Evolutionary conservation across 2,113 vertebrate species (phyloP).

Genomic region (Anarhynchus alexandrinus): DNA sequence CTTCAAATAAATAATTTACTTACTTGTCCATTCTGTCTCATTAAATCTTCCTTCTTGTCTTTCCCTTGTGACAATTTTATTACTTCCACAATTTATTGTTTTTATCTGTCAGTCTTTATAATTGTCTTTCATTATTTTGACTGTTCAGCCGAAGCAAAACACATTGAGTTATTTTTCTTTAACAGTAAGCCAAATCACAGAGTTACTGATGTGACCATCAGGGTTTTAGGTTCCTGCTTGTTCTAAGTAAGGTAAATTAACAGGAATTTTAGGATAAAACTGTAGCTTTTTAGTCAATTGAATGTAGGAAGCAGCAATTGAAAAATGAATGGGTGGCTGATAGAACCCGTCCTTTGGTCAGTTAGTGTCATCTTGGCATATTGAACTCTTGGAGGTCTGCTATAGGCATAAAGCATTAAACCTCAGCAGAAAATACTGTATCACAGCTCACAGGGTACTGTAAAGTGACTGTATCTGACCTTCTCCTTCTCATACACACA

Average conservation of each 20-base stretch:
- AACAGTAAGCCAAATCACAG: background rate
- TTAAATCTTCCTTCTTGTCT: conserved; percentile 41
- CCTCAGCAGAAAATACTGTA: background rate
- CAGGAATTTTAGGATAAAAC: background rate
- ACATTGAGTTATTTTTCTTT: background rate
- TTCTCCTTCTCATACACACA: background rate
- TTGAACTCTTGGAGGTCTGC: background rate
- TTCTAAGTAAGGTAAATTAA: background rate
- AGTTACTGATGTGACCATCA: background rate
- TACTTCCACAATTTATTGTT: conserved; percentile 8
- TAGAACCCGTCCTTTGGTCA: background rate
- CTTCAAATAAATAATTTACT: conserved; percentile 63
- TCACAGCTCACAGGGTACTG: background rate
- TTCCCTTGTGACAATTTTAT: conserved; percentile 27
- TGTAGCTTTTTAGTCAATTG: background rate
- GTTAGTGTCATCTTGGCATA: background rate
- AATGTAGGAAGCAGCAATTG: background rate
- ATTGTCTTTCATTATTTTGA: background rate
- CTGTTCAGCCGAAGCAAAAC: background rate
- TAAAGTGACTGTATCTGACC: background rate
- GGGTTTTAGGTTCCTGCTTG: background rate
- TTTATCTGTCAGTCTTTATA: conserved; percentile 1
- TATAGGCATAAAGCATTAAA: background rate
- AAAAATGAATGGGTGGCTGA: background rate
- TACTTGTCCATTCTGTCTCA: conserved; percentile 22